Evolutionary conservation across 2,797 vertebrate genomes (phyloP).

Genomic region (Tauraco hartlaubi): DNA sequence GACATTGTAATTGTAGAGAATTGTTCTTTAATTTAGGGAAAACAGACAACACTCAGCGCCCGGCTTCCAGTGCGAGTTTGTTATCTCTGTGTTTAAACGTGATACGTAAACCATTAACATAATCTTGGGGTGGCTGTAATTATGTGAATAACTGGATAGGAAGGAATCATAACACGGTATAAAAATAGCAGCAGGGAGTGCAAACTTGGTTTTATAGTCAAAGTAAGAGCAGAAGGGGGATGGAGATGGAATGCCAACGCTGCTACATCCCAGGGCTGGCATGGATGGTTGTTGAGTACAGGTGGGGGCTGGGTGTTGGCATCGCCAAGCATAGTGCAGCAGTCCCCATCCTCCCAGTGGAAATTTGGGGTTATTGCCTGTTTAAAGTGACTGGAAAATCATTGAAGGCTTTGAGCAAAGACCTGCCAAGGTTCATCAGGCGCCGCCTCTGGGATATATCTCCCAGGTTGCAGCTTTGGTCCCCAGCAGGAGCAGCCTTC

Average conservation of each 20-base stretch:
- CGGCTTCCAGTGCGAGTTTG: not conserved
- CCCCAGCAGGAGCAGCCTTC: not conserved
- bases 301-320: not conserved
- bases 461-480: accelerated
- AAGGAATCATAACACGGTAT: not conserved
- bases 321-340: accelerated
- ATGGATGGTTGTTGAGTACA: accelerated
- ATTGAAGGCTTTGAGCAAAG: not conserved
- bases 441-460: accelerated
- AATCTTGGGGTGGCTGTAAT: slow-evolving; percentile 1
- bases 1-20: not conserved
- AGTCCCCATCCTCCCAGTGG: not conserved
- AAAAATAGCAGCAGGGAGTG: not conserved
- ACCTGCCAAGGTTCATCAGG: not conserved
- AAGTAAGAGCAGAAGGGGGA: not conserved
- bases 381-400: not conserved
- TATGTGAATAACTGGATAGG: not conserved
- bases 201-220: not conserved
- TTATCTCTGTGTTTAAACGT: not conserved
- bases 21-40: not conserved
- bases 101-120: not conserved
- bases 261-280: not conserved
- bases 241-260: not conserved
- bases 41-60: not conserved
- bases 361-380: not conserved